These are phyloP conservation scores for Netelia fuscicornis DNA, from an alignment of 2,888 invertebrate species.

Conservation along the genomic window DNA sequence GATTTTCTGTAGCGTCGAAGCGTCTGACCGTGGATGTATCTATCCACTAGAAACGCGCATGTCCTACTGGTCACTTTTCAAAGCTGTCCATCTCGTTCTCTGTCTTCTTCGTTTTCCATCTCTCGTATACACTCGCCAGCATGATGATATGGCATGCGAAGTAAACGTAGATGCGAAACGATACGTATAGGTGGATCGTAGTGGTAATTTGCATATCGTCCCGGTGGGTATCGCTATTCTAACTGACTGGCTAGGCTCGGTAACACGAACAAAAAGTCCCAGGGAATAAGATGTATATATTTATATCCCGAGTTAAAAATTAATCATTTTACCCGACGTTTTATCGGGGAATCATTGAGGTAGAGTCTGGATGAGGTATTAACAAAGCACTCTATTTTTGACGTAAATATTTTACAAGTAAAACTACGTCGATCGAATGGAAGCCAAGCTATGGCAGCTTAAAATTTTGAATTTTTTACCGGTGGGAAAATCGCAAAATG, in stretches of 20 bases:
- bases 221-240: slow-evolving; percentile 72
- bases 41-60: slow-evolving; percentile 49
- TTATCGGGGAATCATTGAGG: too few species aligned
- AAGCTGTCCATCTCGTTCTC: slow-evolving; percentile 61
- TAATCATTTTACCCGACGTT: too few species aligned
- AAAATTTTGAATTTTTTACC: too few species aligned
- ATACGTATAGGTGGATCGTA: slow-evolving; percentile 63
- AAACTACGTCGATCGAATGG: too few species aligned
- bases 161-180: slow-evolving; percentile 73
- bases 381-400: too few species aligned
- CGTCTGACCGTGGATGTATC: slow-evolving; percentile 50
- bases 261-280: background rate
- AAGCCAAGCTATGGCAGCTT: too few species aligned
- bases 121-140: slow-evolving; percentile 61
- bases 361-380: too few species aligned
- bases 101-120: slow-evolving; percentile 51
- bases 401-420: too few species aligned
- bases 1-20: slow-evolving; percentile 23
- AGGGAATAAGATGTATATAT: slow-evolving; percentile 1
- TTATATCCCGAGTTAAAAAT: too few species aligned
- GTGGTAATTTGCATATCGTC: slow-evolving; percentile 82
- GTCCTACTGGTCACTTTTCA: slow-evolving; percentile 44
- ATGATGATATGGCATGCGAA: slow-evolving; percentile 66
- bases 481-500: background rate
- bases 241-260: slow-evolving; percentile 7